Evolutionary conservation across 2,888 invertebrate species (phyloP).

Genomic region (Catotricha subobsoleta): DNA sequence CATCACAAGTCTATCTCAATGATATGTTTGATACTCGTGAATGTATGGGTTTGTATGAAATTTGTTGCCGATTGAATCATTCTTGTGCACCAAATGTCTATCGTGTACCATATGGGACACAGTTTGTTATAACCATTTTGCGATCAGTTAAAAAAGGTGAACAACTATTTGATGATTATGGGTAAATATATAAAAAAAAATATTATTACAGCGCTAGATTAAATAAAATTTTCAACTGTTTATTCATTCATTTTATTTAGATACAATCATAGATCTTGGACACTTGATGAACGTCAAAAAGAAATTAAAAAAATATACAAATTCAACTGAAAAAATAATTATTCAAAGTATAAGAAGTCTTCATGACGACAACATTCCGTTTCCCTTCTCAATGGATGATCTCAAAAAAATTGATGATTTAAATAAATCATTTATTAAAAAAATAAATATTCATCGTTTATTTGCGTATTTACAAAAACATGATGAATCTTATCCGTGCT

Average conservation of each 20-base stretch:
- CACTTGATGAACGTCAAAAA: constrained; percentile 35
- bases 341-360: constrained; percentile 41
- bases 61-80: constrained; percentile 68
- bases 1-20: no score
- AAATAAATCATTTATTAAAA: constrained; percentile 22
- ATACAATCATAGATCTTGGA: no score
- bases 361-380: constrained; percentile 22
- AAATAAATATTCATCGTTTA: constrained; percentile 23
- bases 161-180: constrained; percentile 66
- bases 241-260: no score
- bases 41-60: constrained; percentile 50
- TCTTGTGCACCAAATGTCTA: constrained; percentile 72
- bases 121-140: constrained; percentile 37
- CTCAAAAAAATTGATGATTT: constrained; percentile 20
- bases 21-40: constrained; percentile 29
- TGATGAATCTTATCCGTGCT: constrained; percentile 23
- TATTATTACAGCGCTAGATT: constrained; percentile 55
- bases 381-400: constrained; percentile 18
- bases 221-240: no score
- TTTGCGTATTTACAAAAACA: constrained; percentile 22
- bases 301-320: constrained; percentile 54
- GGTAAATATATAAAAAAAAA: constrained; percentile 40
- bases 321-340: constrained; percentile 52
- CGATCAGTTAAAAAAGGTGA: constrained; percentile 51
- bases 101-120: constrained; percentile 37